Percentiles rank a stretch among this genome's conserved stretches.
phyloP scores from a whole-genome alignment of 1,140 invertebrate species.

The Plodia interpunctella region DNA sequence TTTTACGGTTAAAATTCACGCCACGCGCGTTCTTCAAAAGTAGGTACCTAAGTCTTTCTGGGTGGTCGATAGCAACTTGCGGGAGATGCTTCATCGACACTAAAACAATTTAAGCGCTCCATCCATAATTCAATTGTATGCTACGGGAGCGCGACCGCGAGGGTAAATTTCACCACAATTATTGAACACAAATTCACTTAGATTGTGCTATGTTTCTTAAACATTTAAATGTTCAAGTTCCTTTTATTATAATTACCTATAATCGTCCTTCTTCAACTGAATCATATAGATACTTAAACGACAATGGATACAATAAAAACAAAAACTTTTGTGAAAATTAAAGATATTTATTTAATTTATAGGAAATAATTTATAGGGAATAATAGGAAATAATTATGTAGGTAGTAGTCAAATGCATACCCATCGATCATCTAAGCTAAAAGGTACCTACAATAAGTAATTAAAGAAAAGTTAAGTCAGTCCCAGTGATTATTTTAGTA shows the following conservation, averaged over 20 bases:
- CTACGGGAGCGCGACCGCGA: slow-evolving; percentile 35
- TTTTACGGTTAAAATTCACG: not conserved
- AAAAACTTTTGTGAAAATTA: no score
- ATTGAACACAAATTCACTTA: slow-evolving; percentile 44
- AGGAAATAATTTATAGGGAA: no score
- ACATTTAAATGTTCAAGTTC: not conserved
- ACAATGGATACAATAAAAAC: no score
- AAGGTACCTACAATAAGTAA: no score
- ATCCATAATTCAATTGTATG: slow-evolving; percentile 50
- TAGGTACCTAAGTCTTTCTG: not conserved
- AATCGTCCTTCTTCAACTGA: no score
- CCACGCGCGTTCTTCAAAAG: slow-evolving; percentile 9
- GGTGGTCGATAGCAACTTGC: slow-evolving; percentile 3
- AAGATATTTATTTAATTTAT: no score
- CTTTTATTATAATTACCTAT: no score
- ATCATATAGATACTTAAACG: no score
- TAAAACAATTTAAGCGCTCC: slow-evolving; percentile 65
- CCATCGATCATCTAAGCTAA: no score
- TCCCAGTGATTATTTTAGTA: not conserved
- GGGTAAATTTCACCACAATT: slow-evolving; percentile 49
- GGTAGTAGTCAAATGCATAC: no score
- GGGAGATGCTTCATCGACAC: slow-evolving; percentile 24
- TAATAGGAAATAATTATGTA: no score
- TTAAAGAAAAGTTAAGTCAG: no score
- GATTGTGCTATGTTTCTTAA: not conserved